Evolutionary conservation across 2,888 invertebrate genomes (phyloP).

Genomic region (Campoplex nolae): DNA sequence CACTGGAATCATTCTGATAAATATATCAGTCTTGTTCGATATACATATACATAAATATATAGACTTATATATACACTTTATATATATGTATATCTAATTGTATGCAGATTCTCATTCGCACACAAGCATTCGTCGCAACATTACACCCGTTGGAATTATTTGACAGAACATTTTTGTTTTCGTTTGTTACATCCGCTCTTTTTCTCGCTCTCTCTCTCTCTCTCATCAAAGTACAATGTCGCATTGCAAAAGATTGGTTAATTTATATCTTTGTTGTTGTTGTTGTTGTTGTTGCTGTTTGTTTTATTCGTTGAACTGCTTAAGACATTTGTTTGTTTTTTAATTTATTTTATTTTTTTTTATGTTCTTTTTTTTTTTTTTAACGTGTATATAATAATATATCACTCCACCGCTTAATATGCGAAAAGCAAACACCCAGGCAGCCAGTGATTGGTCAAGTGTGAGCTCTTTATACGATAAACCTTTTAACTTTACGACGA

Average conservation of each 20-base stretch:
- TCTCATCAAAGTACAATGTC: slow-evolving; percentile 46
- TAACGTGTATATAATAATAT: slow-evolving; percentile 45
- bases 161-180: slow-evolving; percentile 24
- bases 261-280: slow-evolving; percentile 38
- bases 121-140: slow-evolving; percentile 8
- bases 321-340: slow-evolving; percentile 37
- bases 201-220: too few species aligned
- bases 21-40: slow-evolving; percentile 31
- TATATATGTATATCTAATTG: background rate
- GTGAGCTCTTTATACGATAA: slow-evolving; percentile 76
- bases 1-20: background rate
- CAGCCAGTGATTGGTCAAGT: slow-evolving; percentile 84
- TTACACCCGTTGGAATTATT: slow-evolving; percentile 14
- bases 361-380: background rate
- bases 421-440: slow-evolving; percentile 80
- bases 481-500: slow-evolving; percentile 58
- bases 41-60: too few species aligned
- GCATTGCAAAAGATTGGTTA: slow-evolving; percentile 63
- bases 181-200: slow-evolving; percentile 34
- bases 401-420: slow-evolving; percentile 68
- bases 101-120: slow-evolving; percentile 15
- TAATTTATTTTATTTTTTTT: too few species aligned
- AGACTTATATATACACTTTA: too few species aligned
- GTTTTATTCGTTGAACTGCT: slow-evolving; percentile 66
- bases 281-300: slow-evolving; percentile 22